These are phyloP conservation scores for Psilopsiagon aurifrons DNA, from an alignment of 2,113 vertebrate species.

Conservation along the genomic window DNA sequence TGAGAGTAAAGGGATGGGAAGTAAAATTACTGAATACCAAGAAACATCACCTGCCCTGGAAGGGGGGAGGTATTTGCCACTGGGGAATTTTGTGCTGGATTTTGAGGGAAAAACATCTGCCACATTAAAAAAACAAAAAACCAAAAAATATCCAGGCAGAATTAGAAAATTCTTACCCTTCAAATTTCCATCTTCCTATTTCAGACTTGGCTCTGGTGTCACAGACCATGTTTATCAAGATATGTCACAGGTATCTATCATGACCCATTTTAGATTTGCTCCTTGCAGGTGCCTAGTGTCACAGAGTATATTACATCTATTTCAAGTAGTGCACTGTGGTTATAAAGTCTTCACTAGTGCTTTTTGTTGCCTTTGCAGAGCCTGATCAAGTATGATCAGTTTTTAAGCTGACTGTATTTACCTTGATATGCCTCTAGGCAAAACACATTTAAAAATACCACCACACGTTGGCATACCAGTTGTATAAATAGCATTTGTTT, in stretches of 20 bases:
- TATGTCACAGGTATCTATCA: not conserved
- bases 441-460: conserved; percentile 1
- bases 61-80: not conserved
- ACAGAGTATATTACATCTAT: not conserved
- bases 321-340: not conserved
- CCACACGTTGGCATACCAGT: not conserved
- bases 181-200: not conserved
- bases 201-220: not conserved
- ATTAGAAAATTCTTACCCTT: not conserved
- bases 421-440: conserved; percentile 17
- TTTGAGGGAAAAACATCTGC: not conserved
- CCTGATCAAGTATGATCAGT: not conserved
- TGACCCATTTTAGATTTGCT: not conserved
- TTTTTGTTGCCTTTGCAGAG: not conserved
- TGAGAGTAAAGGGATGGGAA: not conserved
- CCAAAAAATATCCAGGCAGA: not conserved
- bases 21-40: not conserved
- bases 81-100: not conserved
- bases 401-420: conserved; percentile 12
- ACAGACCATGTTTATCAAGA: not conserved
- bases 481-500: conserved; percentile 61
- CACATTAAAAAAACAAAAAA: not conserved
- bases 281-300: not conserved
- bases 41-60: not conserved
- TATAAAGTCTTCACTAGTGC: not conserved